phyloP scores from a whole-genome alignment of 1,140 invertebrate species.

The Scaptodrosophila lebanonensis region DNA sequence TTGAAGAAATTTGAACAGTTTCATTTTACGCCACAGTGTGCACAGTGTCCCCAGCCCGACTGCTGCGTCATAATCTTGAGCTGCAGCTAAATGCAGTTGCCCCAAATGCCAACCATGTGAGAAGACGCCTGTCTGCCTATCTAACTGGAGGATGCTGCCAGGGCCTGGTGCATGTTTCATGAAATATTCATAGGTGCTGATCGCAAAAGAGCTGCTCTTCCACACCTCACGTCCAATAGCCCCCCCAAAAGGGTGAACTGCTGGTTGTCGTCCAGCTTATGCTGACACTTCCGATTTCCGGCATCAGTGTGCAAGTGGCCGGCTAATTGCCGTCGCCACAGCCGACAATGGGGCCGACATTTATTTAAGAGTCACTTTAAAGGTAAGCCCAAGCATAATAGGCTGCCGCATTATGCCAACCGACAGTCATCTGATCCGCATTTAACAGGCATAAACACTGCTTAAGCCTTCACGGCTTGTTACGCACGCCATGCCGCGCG shows the following conservation, averaged over 20 bases:
- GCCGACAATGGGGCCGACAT: slow-evolving; percentile 21
- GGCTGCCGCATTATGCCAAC: slow-evolving; percentile 28
- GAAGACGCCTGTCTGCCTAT: too few relatives aligned
- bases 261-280: slow-evolving; percentile 5
- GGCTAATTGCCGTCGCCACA: slow-evolving; percentile 29
- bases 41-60: not conserved
- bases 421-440: slow-evolving; percentile 47
- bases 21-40: too few relatives aligned
- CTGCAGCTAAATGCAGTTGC: slow-evolving; percentile 33
- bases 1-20: too few relatives aligned
- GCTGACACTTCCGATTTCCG: slow-evolving; percentile 40
- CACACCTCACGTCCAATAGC: slow-evolving; percentile 16
- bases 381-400: slow-evolving; percentile 39
- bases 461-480: slow-evolving; percentile 37
- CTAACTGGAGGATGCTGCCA: too few relatives aligned
- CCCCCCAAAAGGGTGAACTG: slow-evolving; percentile 8
- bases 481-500: slow-evolving; percentile 3
- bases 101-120: slow-evolving; percentile 18
- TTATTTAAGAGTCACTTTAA: slow-evolving; percentile 38
- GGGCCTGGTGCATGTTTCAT: slow-evolving; percentile 37
- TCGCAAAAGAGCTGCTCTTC: too few relatives aligned
- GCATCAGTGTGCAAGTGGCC: not conserved
- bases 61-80: slow-evolving; percentile 25
- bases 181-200: slow-evolving; percentile 71
- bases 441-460: slow-evolving; percentile 58